Base-by-base conservation (phyloP, 2,888 invertebrate genomes). In the Pardosa pseudoannulata region DNA sequence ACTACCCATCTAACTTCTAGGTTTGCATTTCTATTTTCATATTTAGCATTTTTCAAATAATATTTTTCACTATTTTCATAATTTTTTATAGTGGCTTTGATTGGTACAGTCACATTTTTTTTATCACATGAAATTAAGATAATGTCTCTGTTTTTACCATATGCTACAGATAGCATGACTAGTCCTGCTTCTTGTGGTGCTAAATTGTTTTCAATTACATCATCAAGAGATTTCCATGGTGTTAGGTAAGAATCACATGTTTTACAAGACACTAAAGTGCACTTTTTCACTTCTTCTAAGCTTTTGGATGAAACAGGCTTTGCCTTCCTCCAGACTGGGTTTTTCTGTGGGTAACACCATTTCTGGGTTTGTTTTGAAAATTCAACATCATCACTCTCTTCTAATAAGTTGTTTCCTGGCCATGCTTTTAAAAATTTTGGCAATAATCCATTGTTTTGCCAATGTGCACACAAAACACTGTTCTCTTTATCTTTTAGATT, bases 321-420 rank as follows among this genome's bases (percentile, higher is more conserved):
- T 5, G 78, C 29, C 28, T 85, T 85, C 41, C 19, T 65, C 83
- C 83, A 85, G n/a, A 46, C 28, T 0, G 73, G 36, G 13, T 85
- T 78, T 31, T 78, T 85, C 71, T 72, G 64, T 9, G 78, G 78
- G 27, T 78, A 41, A 19, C 83, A 85, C 78, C 78, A 85, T 29
- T 78, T 78, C 50, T 85, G 72, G 6, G 73, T 41, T 0, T 56
- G 9, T 3, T 78, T 75, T 0, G 78, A 78, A 31, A 85, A 79
- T 13, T n/a, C 50, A 0, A 78, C 9, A n/a, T 27, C 23, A 1
- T 78, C 78, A 23, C 78, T 73, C 0, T 72, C 39, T 29, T 67
- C 62, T 2, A 85, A 29, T 11, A 78, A 23, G 39, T 73, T 50
- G 29, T 27, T 1, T 1, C 83, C 83, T 3, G 76, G 72, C 83